Conservation (phyloP, 1,140 invertebrate species). For the Uloborus diversus region DNA sequence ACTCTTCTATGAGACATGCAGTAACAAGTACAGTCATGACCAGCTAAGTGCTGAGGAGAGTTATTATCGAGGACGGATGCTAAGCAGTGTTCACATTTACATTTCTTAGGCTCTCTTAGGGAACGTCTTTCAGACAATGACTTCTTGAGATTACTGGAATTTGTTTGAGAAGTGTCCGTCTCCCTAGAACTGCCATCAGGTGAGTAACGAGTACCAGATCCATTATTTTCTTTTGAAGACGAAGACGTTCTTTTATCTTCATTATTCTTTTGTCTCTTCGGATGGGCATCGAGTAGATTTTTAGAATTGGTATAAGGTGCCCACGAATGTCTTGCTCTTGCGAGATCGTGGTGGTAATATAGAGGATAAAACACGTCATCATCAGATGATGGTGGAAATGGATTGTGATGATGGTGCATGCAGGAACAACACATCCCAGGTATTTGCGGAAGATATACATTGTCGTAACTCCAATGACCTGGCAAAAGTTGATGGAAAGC, state of each 20-base stretch:
- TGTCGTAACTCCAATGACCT: conserved; percentile 53
- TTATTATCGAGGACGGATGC: conserved; percentile 8
- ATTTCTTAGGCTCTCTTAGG: conserved; percentile 44
- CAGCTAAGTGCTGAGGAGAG: neutral
- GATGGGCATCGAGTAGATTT: neutral
- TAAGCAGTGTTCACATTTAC: conserved; percentile 50
- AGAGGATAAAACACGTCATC: conserved; percentile 39
- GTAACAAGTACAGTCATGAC: conserved; percentile 30
- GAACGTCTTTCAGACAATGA: conserved; percentile 35
- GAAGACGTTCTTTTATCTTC: conserved; percentile 10
- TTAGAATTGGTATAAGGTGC: neutral
- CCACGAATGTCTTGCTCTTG: conserved; percentile 43
- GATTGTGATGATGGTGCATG: conserved; percentile 17
- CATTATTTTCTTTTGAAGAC: neutral
- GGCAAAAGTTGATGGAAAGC: conserved; percentile 43
- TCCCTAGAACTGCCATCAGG: conserved; percentile 40
- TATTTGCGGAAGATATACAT: conserved; percentile 53
- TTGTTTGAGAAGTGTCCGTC: neutral
- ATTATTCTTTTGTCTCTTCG: neutral
- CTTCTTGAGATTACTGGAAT: conserved; percentile 5
- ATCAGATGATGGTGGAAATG: conserved; percentile 15
- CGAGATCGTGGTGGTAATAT: conserved; percentile 23
- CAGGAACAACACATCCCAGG: conserved; percentile 23
- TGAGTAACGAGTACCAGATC: neutral
- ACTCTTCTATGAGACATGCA: conserved; percentile 38